Evolutionary conservation across 2,113 vertebrate species (phyloP).

Genomic region (Cyanistes caeruleus): DNA sequence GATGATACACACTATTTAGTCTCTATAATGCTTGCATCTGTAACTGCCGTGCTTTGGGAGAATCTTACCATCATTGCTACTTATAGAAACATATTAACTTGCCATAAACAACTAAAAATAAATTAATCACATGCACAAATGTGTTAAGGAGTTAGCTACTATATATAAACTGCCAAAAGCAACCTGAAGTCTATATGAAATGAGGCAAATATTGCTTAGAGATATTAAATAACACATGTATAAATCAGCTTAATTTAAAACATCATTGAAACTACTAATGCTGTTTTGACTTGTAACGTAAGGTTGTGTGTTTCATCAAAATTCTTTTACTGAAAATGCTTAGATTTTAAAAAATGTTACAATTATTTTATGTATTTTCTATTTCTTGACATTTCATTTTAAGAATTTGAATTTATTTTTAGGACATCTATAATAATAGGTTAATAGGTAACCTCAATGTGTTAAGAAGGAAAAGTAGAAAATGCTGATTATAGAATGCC

Average conservation of each 20-base stretch:
- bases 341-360: background rate
- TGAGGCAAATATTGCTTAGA: background rate
- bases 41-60: background rate
- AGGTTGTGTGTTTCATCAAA: background rate
- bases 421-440: background rate
- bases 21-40: conserved; percentile 5
- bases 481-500: background rate
- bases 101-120: conserved; percentile 4
- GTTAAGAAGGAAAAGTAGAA: background rate
- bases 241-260: background rate
- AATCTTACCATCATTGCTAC: background rate
- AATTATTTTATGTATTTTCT: background rate
- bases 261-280: background rate
- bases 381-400: background rate
- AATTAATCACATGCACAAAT: conserved; percentile 28
- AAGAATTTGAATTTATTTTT: background rate
- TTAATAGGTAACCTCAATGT: background rate
- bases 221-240: conserved; percentile 1
- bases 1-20: conserved; percentile 8
- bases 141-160: background rate
- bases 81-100: conserved; percentile 6
- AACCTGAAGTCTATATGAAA: conserved; percentile 18
- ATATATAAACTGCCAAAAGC: background rate
- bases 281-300: background rate
- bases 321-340: background rate